Conservation (phyloP, 2,797 vertebrate species). For the Acanthiza pusilla region DNA sequence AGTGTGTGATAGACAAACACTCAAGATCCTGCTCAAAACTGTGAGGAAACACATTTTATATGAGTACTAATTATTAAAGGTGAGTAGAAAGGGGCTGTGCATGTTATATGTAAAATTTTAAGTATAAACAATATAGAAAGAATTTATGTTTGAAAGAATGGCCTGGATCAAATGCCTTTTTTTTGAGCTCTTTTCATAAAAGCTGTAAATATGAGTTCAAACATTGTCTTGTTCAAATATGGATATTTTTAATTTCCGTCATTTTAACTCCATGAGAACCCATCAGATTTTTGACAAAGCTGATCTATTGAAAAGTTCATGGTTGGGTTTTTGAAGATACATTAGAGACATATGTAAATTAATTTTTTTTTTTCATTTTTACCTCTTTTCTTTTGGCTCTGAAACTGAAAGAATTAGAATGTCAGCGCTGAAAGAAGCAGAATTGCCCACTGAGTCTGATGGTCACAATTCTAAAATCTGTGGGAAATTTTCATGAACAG, state of each 20-base stretch:
- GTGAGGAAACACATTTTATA: neutral
- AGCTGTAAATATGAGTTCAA: neutral
- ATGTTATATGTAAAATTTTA: neutral
- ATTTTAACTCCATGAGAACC: neutral
- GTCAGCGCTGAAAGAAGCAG: neutral
- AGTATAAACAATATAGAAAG: rapidly evolving
- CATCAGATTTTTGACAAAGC: neutral
- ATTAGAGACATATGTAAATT: neutral
- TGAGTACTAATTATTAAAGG: neutral
- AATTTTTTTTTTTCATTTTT: neutral
- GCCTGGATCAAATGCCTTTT: rapidly evolving
- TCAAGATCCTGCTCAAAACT: neutral
- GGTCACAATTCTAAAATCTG: neutral
- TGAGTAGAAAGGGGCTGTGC: neutral
- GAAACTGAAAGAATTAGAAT: neutral
- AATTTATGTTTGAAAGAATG: neutral
- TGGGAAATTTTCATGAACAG: neutral
- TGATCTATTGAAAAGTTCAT: neutral
- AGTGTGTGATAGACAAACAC: neutral
- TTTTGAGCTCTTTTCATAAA: neutral
- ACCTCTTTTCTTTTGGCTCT: neutral
- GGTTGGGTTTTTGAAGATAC: neutral
- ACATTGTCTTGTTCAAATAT: neutral
- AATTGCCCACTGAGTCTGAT: neutral
- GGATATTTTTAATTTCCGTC: neutral